phyloP scores from a whole-genome alignment of 1,140 invertebrate genomes.

The Bradysia coprophila region DNA sequence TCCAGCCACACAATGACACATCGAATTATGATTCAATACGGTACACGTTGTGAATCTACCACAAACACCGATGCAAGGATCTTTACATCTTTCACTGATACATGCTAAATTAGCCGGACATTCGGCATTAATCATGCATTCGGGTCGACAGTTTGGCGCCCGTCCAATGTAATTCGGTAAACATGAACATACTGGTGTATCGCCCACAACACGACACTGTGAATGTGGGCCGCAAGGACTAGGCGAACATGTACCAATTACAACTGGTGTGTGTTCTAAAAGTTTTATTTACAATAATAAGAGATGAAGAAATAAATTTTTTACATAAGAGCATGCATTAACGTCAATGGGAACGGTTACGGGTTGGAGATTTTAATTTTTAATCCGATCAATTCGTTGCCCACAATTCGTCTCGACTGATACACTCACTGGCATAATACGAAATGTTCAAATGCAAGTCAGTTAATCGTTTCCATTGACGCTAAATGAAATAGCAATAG shows the following conservation, averaged over 20 bases:
- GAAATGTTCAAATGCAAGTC: too few relatives aligned
- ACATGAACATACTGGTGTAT: conserved; percentile 58
- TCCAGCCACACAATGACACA: conserved; percentile 48
- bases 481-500: too few relatives aligned
- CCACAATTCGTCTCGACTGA: too few relatives aligned
- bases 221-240: conserved; percentile 65
- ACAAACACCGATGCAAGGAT: conserved; percentile 51
- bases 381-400: too few relatives aligned
- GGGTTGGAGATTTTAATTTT: conserved; percentile 62
- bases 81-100: conserved; percentile 44
- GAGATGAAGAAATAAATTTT: conserved; percentile 65
- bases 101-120: conserved; percentile 46
- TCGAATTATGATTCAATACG: conserved; percentile 50
- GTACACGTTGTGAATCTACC: conserved; percentile 45
- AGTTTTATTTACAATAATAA: neutral
- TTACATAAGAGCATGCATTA: conserved; percentile 63
- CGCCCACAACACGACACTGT: conserved; percentile 53
- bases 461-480: too few relatives aligned
- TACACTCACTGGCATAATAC: too few relatives aligned
- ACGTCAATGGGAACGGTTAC: conserved; percentile 60
- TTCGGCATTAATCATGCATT: conserved; percentile 50
- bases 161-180: conserved; percentile 54
- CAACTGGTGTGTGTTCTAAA: conserved; percentile 20
- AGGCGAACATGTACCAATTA: conserved; percentile 43
- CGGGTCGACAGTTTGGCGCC: conserved; percentile 51